Base-by-base conservation (phyloP, 1,140 invertebrate genomes). In the Linepithema humile region DNA sequence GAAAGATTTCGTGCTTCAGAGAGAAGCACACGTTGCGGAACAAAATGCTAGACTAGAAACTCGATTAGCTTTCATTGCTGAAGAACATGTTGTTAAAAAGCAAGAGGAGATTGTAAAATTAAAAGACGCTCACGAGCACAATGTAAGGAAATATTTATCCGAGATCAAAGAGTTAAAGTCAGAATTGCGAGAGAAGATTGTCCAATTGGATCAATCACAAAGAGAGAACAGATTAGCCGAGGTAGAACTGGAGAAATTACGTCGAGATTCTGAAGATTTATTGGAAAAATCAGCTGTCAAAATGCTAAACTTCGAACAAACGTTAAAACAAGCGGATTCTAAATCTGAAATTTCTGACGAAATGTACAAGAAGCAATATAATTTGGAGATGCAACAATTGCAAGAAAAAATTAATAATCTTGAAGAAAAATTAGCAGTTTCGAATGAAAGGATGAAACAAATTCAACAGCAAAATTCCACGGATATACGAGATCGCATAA, bases 191-290 rank as follows among this genome's bases (percentile, higher is more conserved):
- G 90, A 94, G 2, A 94, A 93, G 55, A 65, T 43, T n/a, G 92
- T 74, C 0, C 35, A 90, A 3, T 55, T 90, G 2, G 92, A 95
- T 69, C 84, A 91, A 67, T 55, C 86, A 0, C 89, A 94, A 75
- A 95, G 95, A 73, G 95, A 96, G 85, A 94, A 90, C 48, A 94
- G 93, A 92, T 88, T 95, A 57, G 85, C 95, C 0, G 93, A 95
- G 89, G 93, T 95, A 65, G 92, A 95, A 65, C 90, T 95, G 29
- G 93, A 95, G 29, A 95, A 91, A 84, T 89, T 93, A 40, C 82
- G 93, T 43, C 92, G 94, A 60, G 89, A 93, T 65, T 93, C 94
- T 23, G 92, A 94, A 29, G 91, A 93, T 53, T 90, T 91, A 55
- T 72, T 93, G 3, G 92, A 93, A 50, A 88, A 92, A 43, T 91